These are phyloP conservation scores for Drosophila pseudotalamancana DNA, from an alignment of 2,888 invertebrate species.

Conservation along the genomic window DNA sequence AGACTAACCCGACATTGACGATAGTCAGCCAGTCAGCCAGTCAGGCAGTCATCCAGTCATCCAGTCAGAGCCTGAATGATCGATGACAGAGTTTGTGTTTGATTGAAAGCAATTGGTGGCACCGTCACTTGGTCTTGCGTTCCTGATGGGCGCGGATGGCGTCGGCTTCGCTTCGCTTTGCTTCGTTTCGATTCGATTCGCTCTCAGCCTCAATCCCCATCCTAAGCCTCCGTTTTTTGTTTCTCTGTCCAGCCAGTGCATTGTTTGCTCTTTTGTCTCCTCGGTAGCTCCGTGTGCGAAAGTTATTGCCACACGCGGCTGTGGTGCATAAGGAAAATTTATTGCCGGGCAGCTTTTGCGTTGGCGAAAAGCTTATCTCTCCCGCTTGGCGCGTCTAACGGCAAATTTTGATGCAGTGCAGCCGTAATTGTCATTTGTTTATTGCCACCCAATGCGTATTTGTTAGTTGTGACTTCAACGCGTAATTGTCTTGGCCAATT, in stretches of 20 bases:
- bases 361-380: slow-evolving; percentile 53
- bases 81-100: slow-evolving; percentile 82
- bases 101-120: slow-evolving; percentile 82
- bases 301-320: slow-evolving; percentile 65
- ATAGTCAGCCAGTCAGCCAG: slow-evolving; percentile 41
- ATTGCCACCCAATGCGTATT: slow-evolving; percentile 27
- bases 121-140: slow-evolving; percentile 72
- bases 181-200: slow-evolving; percentile 20
- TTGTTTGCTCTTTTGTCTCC: slow-evolving; percentile 31
- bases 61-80: slow-evolving; percentile 71
- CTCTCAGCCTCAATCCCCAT: slow-evolving; percentile 12
- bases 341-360: slow-evolving; percentile 54
- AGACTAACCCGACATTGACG: slow-evolving; percentile 51
- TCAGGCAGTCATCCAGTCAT: slow-evolving; percentile 28
- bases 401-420: slow-evolving; percentile 52
- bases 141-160: slow-evolving; percentile 50
- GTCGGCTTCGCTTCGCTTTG: slow-evolving; percentile 17
- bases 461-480: slow-evolving; percentile 23
- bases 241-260: slow-evolving; percentile 13
- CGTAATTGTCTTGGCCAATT: slow-evolving; percentile 26
- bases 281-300: slow-evolving; percentile 44
- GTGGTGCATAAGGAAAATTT: slow-evolving; percentile 58
- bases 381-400: slow-evolving; percentile 35
- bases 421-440: slow-evolving; percentile 55
- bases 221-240: background rate